Conservation (phyloP, 2,113 vertebrate species). For the Ochotona princeps region DNA sequence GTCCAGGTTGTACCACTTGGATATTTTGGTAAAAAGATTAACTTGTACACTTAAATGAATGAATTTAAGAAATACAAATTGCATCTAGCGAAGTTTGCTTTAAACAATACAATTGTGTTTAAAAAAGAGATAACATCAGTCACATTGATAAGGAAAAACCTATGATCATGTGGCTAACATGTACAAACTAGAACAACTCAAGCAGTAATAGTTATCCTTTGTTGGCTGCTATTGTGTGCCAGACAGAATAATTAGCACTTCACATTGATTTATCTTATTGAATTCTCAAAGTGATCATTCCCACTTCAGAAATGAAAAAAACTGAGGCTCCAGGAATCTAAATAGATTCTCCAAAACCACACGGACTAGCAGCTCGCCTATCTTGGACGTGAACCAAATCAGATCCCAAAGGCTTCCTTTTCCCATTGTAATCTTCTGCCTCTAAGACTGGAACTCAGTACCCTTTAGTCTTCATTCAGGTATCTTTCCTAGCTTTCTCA, state of each 20-base stretch:
- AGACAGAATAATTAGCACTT: not conserved
- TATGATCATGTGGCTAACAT: conserved; percentile 15
- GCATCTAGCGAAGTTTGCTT: not conserved
- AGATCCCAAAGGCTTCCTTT: not conserved
- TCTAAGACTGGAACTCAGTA: not conserved
- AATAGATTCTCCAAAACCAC: not conserved
- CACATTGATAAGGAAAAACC: not conserved
- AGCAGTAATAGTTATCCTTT: not conserved
- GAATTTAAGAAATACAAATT: not conserved
- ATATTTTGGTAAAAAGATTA: conserved; percentile 41
- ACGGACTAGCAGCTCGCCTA: not conserved
- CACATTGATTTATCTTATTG: conserved; percentile 27
- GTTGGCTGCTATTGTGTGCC: not conserved
- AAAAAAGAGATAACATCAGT: conserved; percentile 2
- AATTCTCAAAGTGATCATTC: conserved; percentile 37
- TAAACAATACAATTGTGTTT: not conserved
- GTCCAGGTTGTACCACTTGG: not conserved
- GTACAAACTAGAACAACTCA: conserved; percentile 22
- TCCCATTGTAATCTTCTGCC: not conserved
- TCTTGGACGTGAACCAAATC: conserved; percentile 9
- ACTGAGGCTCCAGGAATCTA: not conserved
- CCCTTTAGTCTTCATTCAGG: not conserved
- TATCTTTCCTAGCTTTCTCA: conserved; percentile 41
- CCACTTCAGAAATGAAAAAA: conserved; percentile 33
- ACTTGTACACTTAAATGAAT: conserved; percentile 32